These are phyloP conservation scores for Tachysurus fulvidraco DNA, from an alignment of 2,113 vertebrate species.

Conservation along the genomic window DNA sequence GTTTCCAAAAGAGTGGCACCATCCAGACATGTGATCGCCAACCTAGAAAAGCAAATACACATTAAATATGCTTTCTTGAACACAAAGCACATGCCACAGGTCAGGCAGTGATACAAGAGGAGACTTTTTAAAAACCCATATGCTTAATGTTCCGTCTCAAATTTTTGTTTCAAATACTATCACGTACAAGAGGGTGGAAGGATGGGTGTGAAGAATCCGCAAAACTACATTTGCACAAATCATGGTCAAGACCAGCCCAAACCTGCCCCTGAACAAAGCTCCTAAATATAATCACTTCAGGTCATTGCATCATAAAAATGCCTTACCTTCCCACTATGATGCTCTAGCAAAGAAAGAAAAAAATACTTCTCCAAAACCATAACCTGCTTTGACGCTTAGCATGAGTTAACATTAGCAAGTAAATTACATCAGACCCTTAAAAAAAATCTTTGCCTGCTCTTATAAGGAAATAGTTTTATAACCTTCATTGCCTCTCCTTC, in stretches of 20 bases:
- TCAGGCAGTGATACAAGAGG: background rate
- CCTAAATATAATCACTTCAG: conserved; percentile 26
- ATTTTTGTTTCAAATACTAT: conserved; percentile 1
- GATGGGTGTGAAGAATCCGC: background rate
- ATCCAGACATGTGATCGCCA: conserved; percentile 36
- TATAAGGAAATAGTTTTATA: background rate
- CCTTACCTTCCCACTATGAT: conserved; percentile 9
- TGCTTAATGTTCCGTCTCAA: background rate
- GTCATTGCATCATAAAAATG: conserved; percentile 31
- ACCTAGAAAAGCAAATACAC: conserved; percentile 40
- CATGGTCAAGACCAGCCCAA: conserved; percentile 12
- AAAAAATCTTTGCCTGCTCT: background rate
- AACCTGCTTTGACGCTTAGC: conserved; percentile 1
- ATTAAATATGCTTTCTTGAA: conserved; percentile 1
- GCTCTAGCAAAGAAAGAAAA: background rate
- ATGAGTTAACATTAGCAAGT: conserved; percentile 5
- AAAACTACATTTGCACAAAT: conserved; percentile 24
- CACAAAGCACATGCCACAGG: background rate
- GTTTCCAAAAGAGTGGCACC: conserved; percentile 46
- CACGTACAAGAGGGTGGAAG: background rate
- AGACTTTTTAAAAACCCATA: background rate
- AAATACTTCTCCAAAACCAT: background rate
- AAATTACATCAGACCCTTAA: conserved; percentile 32
- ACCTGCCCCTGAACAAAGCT: conserved; percentile 21
- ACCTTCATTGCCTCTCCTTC: background rate